Base-by-base conservation (phyloP, 1,140 invertebrate species). In the Apis florea region DNA sequence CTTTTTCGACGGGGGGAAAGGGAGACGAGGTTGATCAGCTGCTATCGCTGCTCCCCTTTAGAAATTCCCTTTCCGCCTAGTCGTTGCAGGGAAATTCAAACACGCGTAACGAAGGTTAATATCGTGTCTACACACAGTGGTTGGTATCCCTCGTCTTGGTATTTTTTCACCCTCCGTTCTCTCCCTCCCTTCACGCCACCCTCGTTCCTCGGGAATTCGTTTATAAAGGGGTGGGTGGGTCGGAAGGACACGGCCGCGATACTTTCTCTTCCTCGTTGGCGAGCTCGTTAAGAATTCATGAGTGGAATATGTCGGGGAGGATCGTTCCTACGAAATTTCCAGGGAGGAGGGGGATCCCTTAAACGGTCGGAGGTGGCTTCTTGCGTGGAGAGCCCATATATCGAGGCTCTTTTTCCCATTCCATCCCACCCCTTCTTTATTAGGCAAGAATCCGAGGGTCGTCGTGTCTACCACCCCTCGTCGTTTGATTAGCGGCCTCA, bases 71-170 rank as follows among this genome's bases (percentile, higher is more conserved):
- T 40, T 66, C 40, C 58, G 31, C 54, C 63, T 47, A 59, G 53
- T 40, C 47, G 61, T 26, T 53, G 54, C 58, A 70, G 58, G 12
- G 40, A 83, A 78, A 84, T 89, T 83, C 78, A 87, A 90, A 90
- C 85, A 90, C 82, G 84, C 83, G 86, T 89, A 91, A 90, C 85
- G 85, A 91, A 89, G 86, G 87, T 92, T 90, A 90, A 86, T 72
- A 69, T 69, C 74, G 78, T 63, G 61, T 78, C 77, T 69, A 49
- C 59, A 49, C 58, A 13, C 53, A n/a, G 24, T 5, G 19, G 51
- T 63, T 83, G 74, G 68, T n/a, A n/a, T 63, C 31, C 51, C 31
- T 54, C 21, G 53, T 49, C 64, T 47, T 47, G 19, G 15, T 49
- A 24, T 68, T 13, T 31, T 49, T 19, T 47, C 1, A 10, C 1